Conservation (phyloP, 2,113 vertebrate species). For the Varanus komodoensis region DNA sequence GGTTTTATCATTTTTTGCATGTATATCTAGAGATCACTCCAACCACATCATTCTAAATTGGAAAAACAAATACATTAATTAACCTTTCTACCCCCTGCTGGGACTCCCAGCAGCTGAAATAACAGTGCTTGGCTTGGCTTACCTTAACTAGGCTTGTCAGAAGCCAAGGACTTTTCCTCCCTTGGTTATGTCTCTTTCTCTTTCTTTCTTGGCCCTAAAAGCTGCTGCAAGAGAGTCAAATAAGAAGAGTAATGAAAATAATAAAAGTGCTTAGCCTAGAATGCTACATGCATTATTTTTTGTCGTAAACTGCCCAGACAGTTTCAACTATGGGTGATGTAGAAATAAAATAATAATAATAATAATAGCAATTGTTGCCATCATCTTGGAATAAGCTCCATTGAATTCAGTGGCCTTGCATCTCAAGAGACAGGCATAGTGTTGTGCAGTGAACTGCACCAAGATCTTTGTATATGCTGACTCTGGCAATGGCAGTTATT, state of each 20-base stretch:
- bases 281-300: no score
- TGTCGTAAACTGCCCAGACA: no score
- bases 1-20: conserved; percentile 66
- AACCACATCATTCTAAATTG: conserved; percentile 72
- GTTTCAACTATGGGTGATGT: no score
- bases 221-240: neutral
- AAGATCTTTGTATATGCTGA: neutral
- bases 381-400: no score
- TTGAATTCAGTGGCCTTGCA: no score
- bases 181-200: neutral
- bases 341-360: no score
- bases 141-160: conserved; percentile 41
- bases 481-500: neutral
- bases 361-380: no score
- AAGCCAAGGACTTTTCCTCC: conserved; percentile 21
- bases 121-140: conserved; percentile 65
- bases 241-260: neutral
- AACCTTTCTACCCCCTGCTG: conserved; percentile 67
- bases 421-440: no score
- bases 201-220: neutral
- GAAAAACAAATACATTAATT: conserved; percentile 77
- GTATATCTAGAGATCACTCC: conserved; percentile 61
- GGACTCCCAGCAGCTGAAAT: conserved; percentile 71
- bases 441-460: no score
- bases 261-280: neutral